Base-by-base conservation (phyloP, 2,797 vertebrate genomes). In the Syncerus caffer region DNA sequence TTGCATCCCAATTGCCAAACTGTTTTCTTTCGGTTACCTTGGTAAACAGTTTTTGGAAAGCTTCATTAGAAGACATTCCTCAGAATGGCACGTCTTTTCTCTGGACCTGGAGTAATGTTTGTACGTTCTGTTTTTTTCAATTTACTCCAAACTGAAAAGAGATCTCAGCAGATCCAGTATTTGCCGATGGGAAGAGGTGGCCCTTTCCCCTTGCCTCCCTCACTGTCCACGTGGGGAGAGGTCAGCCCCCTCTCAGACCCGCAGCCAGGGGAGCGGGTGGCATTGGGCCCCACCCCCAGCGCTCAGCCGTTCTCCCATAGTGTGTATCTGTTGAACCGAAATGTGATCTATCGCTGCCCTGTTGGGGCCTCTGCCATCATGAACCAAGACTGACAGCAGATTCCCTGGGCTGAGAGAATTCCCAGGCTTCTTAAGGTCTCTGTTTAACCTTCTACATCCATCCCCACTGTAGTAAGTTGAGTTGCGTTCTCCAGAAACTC, bases 261-360 rank as follows among this genome's bases (percentile, higher is more conserved):
- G 23, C 1, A 2, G 21, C 14, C 0, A 2, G 7, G 38, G 19
- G 12, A 23, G 9, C 0, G 15, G 7, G 8, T 58, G 31, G 47
- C 53, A 62, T 78, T 14, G 12, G 14, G 27, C 17, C 88, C 11
- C 42, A 42, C 51, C 47, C 53, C 42, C 29, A 31, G 31, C 1
- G n/a, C n/a, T 45, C 45, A 7, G 42, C 27, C 16, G 4, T 25
- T 9, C n/a, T 13, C 47, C 62, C 38, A 34, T 6, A 16, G 9
- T 23, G 9, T 21, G 7, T 10, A 13, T 34, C 51, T n/a, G 12
- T 47, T 85, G 47, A 42, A n/a, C 13, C 0, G 17, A 51, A 38
- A 42, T 34, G 29, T 12, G 14, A 25, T 50, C 29, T 93, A 0
- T 64, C 16, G 34, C 29, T 25, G 50, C 4, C 15, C 3, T 2